phyloP scores from a whole-genome alignment of 1,140 invertebrate genomes.

The Vanessa atalanta region DNA sequence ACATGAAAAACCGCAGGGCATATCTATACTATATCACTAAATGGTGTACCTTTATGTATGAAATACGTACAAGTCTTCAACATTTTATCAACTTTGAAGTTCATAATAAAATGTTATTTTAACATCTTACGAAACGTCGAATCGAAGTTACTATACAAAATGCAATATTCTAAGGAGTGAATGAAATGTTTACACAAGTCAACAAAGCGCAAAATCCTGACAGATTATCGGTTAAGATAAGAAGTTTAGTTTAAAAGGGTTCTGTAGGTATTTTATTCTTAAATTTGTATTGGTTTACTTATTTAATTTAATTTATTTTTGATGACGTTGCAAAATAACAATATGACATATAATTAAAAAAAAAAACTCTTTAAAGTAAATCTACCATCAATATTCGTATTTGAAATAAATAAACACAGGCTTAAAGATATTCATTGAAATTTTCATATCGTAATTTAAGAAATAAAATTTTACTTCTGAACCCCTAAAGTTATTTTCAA shows the following conservation, averaged over 20 bases:
- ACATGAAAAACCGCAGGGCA: no score
- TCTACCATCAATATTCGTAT: no score
- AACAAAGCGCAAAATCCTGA: constrained; percentile 44
- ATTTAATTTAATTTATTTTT: background rate
- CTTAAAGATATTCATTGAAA: no score
- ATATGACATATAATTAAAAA: no score
- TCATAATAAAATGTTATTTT: constrained; percentile 2
- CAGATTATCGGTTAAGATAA: constrained; percentile 34
- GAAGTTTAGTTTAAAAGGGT: constrained; percentile 12
- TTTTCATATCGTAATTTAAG: no score
- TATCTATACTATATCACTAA: no score
- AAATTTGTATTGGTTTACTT: background rate
- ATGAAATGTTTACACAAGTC: constrained; percentile 45
- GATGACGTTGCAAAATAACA: no score
- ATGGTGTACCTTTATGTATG: background rate
- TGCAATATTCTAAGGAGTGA: constrained; percentile 28
- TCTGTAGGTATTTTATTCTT: constrained; percentile 22
- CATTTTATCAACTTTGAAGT: background rate
- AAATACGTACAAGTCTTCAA: background rate
- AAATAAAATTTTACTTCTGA: background rate
- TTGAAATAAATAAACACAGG: no score
- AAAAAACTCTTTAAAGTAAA: no score
- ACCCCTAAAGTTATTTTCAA: constrained; percentile 28
- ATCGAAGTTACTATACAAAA: constrained; percentile 32
- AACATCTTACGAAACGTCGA: constrained; percentile 23